Percentiles rank a stretch among this genome's conserved stretches.
Evolutionary conservation across 1,140 invertebrate species (phyloP).

Genomic region (Drosophila nebulosa): DNA sequence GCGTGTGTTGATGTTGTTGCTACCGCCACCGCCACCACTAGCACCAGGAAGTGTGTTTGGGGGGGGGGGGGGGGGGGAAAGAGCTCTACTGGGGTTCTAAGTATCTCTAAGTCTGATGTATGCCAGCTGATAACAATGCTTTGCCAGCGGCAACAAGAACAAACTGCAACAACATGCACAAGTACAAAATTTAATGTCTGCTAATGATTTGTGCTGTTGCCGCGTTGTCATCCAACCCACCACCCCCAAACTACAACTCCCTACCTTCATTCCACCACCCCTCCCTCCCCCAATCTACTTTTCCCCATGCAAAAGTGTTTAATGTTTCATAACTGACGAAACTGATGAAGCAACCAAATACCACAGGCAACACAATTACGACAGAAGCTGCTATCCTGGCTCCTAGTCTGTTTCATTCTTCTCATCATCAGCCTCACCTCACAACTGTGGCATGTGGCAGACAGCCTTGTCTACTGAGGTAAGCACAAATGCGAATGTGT

Average conservation of each 20-base stretch:
- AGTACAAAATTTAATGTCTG: conserved; percentile 61
- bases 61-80: too few species aligned
- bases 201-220: conserved; percentile 65
- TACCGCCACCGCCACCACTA: conserved; percentile 23
- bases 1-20: conserved; percentile 59
- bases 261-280: background rate
- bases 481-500: background rate
- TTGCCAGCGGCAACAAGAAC: conserved; percentile 38
- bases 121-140: conserved; percentile 46
- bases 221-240: conserved; percentile 6
- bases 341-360: conserved; percentile 1
- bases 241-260: background rate
- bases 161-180: conserved; percentile 12
- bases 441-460: background rate
- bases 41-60: background rate
- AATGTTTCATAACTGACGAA: conserved; percentile 70
- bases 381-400: too few species aligned
- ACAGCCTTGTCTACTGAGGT: too few species aligned
- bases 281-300: background rate
- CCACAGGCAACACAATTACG: background rate
- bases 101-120: conserved; percentile 39
- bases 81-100: background rate
- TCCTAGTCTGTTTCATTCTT: background rate
- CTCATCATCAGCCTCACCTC: background rate
- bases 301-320: conserved; percentile 59